Evolutionary conservation across 2,888 invertebrate species (phyloP), one percentile per base, ranked within the genome.

Genomic region (Belgica antarctica): DNA sequence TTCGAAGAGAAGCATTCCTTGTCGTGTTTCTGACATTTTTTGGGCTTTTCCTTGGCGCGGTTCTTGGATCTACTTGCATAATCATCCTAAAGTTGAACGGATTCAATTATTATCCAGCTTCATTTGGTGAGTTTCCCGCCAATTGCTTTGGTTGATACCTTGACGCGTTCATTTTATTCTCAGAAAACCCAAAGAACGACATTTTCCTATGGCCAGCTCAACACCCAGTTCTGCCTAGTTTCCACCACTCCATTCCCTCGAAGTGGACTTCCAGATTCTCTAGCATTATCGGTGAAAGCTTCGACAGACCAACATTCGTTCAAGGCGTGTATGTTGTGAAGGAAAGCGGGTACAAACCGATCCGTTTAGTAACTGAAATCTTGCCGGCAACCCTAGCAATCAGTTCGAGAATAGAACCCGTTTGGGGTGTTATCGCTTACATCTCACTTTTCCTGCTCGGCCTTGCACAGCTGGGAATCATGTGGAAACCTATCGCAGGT

Each of bases 401-500:
- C 34, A 59, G 61, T 41, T 46, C 36, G 3, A 57, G 28, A 24
- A 59, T 70, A 12, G 36, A 61, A n/a, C 34, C 61, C 5, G 4
- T 70, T 12, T 95, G 94, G 94, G 89, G 92, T 0, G 89, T 92
- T 8, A 83, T 94, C 62, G 91, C 93, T 76, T 94, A 92, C 80
- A 88, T 90, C 76, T 87, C 89, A 73, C 83, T 94, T 71, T 90
- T 94, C 73, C 82, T 92, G 75, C 92, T 95, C 76, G 94, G 94
- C 1, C 85, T 95, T 71, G 92, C 91, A 2, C 94, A 94, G 75
- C 89, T 94, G 81, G 82, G 94, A 74, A 93, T 92, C 0, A 89
- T 94, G 76, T 94, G 94, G 94, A 92, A 94, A 77, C 92, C 92
- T 76, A 90, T 94, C 68, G 89, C 94, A 72, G 89, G 91, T 19